Evolutionary conservation across 2,113 vertebrate species (phyloP).

Genomic region (Tautogolabrus adspersus): DNA sequence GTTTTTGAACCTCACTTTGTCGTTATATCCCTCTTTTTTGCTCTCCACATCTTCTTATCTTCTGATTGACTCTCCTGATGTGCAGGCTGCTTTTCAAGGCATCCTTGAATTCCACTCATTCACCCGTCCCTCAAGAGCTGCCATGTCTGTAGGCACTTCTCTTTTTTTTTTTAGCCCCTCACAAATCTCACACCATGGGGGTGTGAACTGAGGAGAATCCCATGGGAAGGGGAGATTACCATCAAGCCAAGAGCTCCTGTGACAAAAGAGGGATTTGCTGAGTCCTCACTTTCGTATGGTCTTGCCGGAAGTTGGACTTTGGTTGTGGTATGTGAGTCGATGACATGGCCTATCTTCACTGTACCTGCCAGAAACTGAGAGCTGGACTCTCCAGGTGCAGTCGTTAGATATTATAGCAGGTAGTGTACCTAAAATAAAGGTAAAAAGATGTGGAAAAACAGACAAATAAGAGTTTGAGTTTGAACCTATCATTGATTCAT

Average conservation of each 20-base stretch:
- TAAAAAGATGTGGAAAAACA: background rate
- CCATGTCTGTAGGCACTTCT: constrained; percentile 72
- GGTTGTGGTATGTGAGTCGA: constrained; percentile 19
- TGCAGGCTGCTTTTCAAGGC: constrained; percentile 70
- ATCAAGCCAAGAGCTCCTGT: constrained; percentile 69
- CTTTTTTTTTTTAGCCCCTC: constrained; percentile 65
- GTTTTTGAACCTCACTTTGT: constrained; percentile 67
- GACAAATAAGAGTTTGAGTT: no score
- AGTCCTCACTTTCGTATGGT: constrained; percentile 61
- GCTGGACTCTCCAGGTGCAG: constrained; percentile 19
- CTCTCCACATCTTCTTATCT: constrained; percentile 71
- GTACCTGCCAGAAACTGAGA: constrained; percentile 22
- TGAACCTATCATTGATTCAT: no score
- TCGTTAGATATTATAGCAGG: background rate
- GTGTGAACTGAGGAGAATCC: constrained; percentile 78
- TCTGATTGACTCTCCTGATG: constrained; percentile 76
- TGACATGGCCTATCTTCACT: constrained; percentile 28
- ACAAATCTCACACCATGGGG: constrained; percentile 77
- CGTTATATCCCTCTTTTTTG: constrained; percentile 67
- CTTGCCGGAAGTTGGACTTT: constrained; percentile 42
- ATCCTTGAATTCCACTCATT: constrained; percentile 78
- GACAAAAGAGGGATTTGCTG: constrained; percentile 80
- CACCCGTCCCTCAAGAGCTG: constrained; percentile 73
- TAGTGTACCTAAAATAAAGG: background rate
- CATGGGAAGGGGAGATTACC: constrained; percentile 76